A percentile compares a stretch with the other conserved stretches of the same genome.
Evolutionary conservation across 1,140 invertebrate genomes (phyloP).

Genomic region (Drosophila arizonae): DNA sequence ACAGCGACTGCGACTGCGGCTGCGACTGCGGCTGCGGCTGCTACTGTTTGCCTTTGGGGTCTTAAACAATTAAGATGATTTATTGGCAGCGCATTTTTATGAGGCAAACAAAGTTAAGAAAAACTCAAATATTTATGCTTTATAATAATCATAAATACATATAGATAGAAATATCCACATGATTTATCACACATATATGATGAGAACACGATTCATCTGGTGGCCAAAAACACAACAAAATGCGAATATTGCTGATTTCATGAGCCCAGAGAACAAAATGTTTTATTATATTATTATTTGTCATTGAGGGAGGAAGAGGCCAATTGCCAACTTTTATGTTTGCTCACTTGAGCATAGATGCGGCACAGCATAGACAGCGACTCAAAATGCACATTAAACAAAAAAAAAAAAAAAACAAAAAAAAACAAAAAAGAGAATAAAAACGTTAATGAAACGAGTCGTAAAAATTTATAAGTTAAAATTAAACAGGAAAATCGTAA

Average conservation of each 20-base stretch:
- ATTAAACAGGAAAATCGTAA: conserved; percentile 78
- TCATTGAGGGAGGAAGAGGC: conserved; percentile 42
- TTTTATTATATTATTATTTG: conserved; percentile 9
- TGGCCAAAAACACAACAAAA: conserved; percentile 23
- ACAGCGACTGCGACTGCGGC: conserved; percentile 2
- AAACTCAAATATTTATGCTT: conserved; percentile 67
- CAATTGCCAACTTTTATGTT: conserved; percentile 71
- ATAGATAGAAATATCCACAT: conserved; percentile 36
- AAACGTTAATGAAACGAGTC: conserved; percentile 76
- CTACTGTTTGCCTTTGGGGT: conserved; percentile 75
- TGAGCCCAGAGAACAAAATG: conserved; percentile 19
- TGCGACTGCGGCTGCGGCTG: conserved; percentile 28
- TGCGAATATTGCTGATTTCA: conserved; percentile 53
- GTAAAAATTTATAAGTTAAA: conserved; percentile 68
- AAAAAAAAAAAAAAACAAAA: not conserved
- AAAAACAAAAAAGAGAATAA: conserved; percentile 58
- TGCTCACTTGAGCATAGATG: conserved; percentile 51
- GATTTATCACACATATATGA: conserved; percentile 60
- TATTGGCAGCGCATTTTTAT: conserved; percentile 75
- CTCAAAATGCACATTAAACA: conserved; percentile 19
- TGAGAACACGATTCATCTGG: conserved; percentile 36
- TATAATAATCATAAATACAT: conserved; percentile 29
- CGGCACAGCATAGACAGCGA: conserved; percentile 31
- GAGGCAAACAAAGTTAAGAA: conserved; percentile 53
- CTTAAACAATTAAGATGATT: conserved; percentile 75